Conservation (phyloP, 2,113 vertebrate species). For the Copsychus sechellarum region DNA sequence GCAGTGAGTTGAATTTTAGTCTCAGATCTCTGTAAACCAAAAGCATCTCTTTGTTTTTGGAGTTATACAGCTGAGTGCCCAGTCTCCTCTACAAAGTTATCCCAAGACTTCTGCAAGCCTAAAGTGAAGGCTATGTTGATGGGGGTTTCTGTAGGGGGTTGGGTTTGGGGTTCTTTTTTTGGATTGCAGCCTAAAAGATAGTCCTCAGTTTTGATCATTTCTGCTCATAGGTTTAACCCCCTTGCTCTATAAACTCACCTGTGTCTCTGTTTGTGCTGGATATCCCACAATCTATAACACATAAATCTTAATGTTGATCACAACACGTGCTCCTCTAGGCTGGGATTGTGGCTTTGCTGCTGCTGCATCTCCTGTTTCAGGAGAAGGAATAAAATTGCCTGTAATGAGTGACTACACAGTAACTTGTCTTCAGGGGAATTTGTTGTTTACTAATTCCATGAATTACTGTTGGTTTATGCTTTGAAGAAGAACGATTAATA, state of each 20-base stretch:
- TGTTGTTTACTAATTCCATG: conserved; percentile 41
- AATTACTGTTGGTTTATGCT: conserved; percentile 37
- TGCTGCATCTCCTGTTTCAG: neutral
- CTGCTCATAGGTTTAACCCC: neutral
- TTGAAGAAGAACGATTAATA: conserved; percentile 38
- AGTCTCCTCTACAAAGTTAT: neutral
- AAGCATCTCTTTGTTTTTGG: neutral
- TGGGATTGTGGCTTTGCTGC: neutral
- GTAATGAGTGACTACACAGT: neutral
- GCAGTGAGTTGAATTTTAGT: neutral
- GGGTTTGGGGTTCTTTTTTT: neutral
- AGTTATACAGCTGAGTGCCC: neutral
- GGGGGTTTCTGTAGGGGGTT: fast-evolving
- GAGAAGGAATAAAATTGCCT: neutral
- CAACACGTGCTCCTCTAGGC: neutral
- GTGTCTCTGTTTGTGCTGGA: neutral
- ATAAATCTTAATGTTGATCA: neutral
- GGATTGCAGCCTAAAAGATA: neutral
- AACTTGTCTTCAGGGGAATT: conserved; percentile 17
- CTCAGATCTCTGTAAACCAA: neutral
- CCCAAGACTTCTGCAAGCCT: neutral
- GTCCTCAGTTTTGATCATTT: neutral
- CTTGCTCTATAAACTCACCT: neutral
- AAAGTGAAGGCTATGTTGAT: neutral
- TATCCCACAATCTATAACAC: neutral